These are phyloP conservation scores for Isoperla grammatica DNA, from an alignment of 2,888 invertebrate species.

Conservation along the genomic window DNA sequence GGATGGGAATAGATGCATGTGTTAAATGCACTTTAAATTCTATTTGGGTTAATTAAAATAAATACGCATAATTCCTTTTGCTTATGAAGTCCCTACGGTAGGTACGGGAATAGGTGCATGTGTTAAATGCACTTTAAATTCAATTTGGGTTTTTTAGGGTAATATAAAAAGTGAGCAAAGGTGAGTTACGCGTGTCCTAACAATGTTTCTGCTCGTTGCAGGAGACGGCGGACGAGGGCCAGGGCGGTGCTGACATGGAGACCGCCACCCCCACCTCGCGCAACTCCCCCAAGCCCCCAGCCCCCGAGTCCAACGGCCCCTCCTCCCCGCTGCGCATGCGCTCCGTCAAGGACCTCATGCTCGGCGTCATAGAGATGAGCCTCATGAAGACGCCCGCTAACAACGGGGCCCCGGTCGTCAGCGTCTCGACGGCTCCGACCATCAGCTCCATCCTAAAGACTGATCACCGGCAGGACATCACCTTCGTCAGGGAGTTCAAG, in stretches of 20 bases:
- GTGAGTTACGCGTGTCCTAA: background rate
- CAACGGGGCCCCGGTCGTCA: constrained; percentile 22
- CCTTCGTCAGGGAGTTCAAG: constrained; percentile 51
- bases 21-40: too few species aligned
- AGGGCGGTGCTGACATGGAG: constrained; percentile 44
- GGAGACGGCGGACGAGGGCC: constrained; percentile 84
- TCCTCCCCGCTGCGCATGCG: constrained; percentile 50
- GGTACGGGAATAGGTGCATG: too few species aligned
- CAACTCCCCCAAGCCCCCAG: constrained; percentile 33
- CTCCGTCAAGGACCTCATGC: constrained; percentile 76
- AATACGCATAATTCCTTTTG: too few species aligned
- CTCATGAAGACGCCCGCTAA: constrained; percentile 58
- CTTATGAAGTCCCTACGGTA: too few species aligned
- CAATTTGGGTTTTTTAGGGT: too few species aligned
- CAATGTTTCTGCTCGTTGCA: constrained; percentile 29
- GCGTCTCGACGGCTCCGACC: constrained; percentile 44
- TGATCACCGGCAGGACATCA: constrained; percentile 50
- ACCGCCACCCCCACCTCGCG: too few species aligned
- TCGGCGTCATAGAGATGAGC: constrained; percentile 77
- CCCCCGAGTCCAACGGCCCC: constrained; percentile 37
- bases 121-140: too few species aligned
- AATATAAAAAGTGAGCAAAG: too few species aligned
- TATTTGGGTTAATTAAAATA: too few species aligned
- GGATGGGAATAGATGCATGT: too few species aligned
- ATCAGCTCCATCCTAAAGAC: constrained; percentile 56